Evolutionary conservation across 2,113 vertebrate species (phyloP), one percentile per base, ranked within the genome.

Genomic region (Varanus komodoensis): DNA sequence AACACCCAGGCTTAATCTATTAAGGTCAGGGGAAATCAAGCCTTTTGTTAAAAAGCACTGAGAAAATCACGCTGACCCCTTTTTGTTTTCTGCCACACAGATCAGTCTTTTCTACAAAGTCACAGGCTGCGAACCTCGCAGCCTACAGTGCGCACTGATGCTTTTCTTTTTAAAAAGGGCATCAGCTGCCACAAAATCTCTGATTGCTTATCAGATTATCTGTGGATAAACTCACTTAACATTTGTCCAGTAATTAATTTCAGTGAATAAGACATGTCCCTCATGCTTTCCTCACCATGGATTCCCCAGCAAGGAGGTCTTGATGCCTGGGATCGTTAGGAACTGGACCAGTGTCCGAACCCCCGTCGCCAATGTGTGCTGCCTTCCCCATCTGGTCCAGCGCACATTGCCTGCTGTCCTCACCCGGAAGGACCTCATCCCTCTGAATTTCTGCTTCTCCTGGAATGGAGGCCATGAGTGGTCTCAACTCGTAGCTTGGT

Each of bases 1-100:
- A 96, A 95, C 93, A 94, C 93, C 92, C 94, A 89, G 91, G 77
- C 67, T 95, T 96, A 91, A 94, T 96, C 93, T 96, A 77, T 94
- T 92, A 95, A 73, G 94, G 89, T 93, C 87, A 87, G 87, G 89
- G 68, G 82, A 87, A 94, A 89, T 32, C 86, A 14, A 34, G 82
- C 67, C 85, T 91, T 89, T 90, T 92, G 23, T 89, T 94, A 94
- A 96, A 84, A 6, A 12, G 48, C 54, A 75, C 91, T 94, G 90
- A 93, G 73, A 96, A 97, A 95, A 93, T 89, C 89, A 54, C 25
- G 50, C 90, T 78, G 86, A 87, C 7, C 17, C 89, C 71, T 69
- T 77, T 82, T 89, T 73, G 69, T 23, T 64, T 91, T 90, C 34
- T 86, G 74, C 57, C 94, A 0, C 87, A 79, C 84, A 89, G 87